Conservation (phyloP, 2,888 invertebrate genomes). For the Camponotus fellah region DNA sequence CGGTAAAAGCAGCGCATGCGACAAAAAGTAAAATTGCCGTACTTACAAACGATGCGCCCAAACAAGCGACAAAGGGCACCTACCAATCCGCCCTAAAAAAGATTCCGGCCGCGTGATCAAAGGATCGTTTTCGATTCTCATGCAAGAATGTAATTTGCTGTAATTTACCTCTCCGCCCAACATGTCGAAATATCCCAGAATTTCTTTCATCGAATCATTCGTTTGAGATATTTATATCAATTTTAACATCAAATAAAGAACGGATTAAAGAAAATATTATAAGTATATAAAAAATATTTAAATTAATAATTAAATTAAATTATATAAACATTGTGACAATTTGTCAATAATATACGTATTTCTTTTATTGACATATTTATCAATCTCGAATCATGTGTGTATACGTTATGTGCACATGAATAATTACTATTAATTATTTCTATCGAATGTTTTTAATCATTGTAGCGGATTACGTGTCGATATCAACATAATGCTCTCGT, state of each 20-base stretch:
- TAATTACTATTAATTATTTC: constrained; percentile 31
- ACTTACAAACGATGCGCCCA: constrained; percentile 72
- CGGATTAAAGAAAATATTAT: neutral
- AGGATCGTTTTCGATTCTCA: constrained; percentile 71
- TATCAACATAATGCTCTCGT: constrained; percentile 73
- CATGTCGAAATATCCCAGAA: constrained; percentile 3
- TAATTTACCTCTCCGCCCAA: constrained; percentile 31
- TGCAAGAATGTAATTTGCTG: constrained; percentile 43
- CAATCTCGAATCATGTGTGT: neutral
- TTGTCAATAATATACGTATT: neutral
- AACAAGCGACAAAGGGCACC: constrained; percentile 65
- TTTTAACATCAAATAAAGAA: neutral
- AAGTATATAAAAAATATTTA: constrained; percentile 1
- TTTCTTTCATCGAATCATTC: constrained; percentile 19
- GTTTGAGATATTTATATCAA: neutral
- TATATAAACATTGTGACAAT: neutral
- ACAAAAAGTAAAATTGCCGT: constrained; percentile 74
- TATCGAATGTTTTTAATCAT: constrained; percentile 14
- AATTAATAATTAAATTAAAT: constrained; percentile 13
- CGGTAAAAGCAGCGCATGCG: constrained; percentile 11
- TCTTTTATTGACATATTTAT: neutral
- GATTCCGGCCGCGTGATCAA: constrained; percentile 68
- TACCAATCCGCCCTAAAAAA: constrained; percentile 59
- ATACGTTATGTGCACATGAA: neutral
- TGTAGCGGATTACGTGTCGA: constrained; percentile 12